Base-by-base conservation (phyloP, 2,797 vertebrate genomes). In the Gastrophryne carolinensis region DNA sequence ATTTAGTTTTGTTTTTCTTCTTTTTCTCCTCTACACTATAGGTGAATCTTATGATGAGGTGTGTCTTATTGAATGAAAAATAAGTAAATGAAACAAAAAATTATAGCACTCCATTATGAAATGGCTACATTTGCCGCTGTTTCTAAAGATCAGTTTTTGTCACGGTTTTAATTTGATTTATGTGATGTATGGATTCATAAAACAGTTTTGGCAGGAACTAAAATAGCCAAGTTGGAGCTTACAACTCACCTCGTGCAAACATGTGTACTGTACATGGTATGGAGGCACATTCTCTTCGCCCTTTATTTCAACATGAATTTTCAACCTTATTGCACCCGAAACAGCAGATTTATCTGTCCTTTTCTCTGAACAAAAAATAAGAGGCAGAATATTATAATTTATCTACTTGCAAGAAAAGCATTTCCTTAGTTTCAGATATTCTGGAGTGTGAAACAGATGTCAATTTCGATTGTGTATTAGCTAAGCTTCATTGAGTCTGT, bases 221-320 rank as follows among this genome's bases (percentile, higher is more conserved):
- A 19, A 47, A 7, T 17, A 17, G n/a, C 17, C 44, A 47, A n/a
- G n/a, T 8, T 1, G 21, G 17, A 2, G 44, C 5, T 3, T 9
- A 2, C 17, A 53, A 57, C 73, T 57, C 88, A 98, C 97, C 96
- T 98, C 97, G 24, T 99, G 97, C 74, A 99, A 90, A 88, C 96
- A 98, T 29, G 97, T 98, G 76, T 99, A 99, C 64, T 99, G 97
- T 81, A 97, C 85, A 2, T 98, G 97, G 75, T 98, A 98, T 1
- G 97, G 95, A 75, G 96, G 95, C 77, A 97, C 96, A 1, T 98
- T 98, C 82, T 98, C 97, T 75, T 99, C 97, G 73, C 97, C 97
- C 87, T 98, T 95, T 87, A 98, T 98, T 86, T 98, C 97, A 80
- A 99, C 96, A 0, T 93, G 97, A 89, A 99, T 98, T 90, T 99